These are phyloP conservation scores for Acleris laterana DNA, from an alignment of 2,888 invertebrate genomes.

Conservation along the genomic window DNA sequence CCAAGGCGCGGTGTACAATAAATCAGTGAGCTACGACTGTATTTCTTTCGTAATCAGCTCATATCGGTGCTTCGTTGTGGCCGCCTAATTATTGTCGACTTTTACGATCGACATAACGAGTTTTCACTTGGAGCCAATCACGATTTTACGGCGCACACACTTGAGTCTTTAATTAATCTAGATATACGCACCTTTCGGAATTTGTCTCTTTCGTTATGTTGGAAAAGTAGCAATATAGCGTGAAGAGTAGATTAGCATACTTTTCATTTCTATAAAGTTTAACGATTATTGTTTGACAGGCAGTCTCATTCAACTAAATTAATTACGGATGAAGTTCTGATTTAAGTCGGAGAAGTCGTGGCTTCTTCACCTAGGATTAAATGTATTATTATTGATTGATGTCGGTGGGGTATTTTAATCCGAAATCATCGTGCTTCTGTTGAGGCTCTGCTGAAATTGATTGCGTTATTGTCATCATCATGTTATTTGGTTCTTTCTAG, in stretches of 20 bases:
- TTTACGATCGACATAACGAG: constrained; percentile 82
- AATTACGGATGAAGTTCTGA: too few relatives aligned
- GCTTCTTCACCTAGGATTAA: too few relatives aligned
- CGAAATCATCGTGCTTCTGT: too few relatives aligned
- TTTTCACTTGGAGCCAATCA: constrained; percentile 82
- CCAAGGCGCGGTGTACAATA: constrained; percentile 65
- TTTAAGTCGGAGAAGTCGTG: too few relatives aligned
- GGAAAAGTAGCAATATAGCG: neutral
- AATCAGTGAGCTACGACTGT: constrained; percentile 80
- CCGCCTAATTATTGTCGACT: constrained; percentile 83
- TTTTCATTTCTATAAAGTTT: too few relatives aligned
- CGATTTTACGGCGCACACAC: constrained; percentile 75
- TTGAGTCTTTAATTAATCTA: constrained; percentile 72
- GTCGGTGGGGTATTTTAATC: too few relatives aligned
- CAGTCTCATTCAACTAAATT: too few relatives aligned
- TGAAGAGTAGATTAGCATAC: neutral
- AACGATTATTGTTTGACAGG: too few relatives aligned
- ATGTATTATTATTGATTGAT: too few relatives aligned
- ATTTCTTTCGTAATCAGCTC: constrained; percentile 84
- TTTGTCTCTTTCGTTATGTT: constrained; percentile 19
- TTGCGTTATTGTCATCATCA: too few relatives aligned
- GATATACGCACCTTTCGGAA: constrained; percentile 34
- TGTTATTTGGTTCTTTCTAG: too few relatives aligned
- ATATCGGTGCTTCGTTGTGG: constrained; percentile 79
- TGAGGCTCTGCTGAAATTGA: too few relatives aligned